These are phyloP conservation scores for Halictus rubicundus DNA, from an alignment of 1,140 invertebrate genomes.

Conservation along the genomic window DNA sequence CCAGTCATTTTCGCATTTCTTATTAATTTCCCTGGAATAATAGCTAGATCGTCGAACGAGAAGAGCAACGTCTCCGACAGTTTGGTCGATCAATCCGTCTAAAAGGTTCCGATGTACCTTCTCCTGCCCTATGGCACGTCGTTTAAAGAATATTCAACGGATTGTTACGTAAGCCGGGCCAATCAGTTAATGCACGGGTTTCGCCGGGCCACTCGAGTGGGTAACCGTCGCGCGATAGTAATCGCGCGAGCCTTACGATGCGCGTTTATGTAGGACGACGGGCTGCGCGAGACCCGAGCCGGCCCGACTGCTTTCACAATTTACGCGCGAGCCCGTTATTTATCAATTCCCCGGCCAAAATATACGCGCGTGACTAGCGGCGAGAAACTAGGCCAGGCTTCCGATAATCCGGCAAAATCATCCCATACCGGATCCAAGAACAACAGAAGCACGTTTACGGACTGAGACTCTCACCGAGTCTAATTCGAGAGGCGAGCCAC, in stretches of 20 bases:
- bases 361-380: constrained; percentile 3
- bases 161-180: neutral
- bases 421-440: constrained; percentile 23
- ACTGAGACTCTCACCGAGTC: neutral
- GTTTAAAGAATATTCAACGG: neutral
- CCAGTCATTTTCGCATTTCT: no score
- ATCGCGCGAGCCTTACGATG: constrained; percentile 14
- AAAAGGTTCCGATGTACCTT: no score
- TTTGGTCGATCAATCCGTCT: neutral
- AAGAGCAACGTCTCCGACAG: no score
- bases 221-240: constrained; percentile 4
- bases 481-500: neutral
- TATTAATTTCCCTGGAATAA: no score
- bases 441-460: constrained; percentile 10
- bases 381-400: constrained; percentile 18
- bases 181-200: constrained; percentile 36
- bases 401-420: constrained; percentile 25
- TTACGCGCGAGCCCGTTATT: constrained; percentile 26
- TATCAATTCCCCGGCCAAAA: constrained; percentile 27
- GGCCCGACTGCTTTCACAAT: constrained; percentile 30
- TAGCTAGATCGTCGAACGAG: no score
- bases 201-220: neutral
- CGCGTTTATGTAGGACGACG: constrained; percentile 14
- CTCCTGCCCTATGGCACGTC: no score
- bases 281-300: neutral